A percentile compares a stretch with the other conserved stretches of the same genome.
These are phyloP conservation scores for Catamblyrhynchus diadema DNA, from an alignment of 2,797 vertebrate genomes.

Conservation along the genomic window DNA sequence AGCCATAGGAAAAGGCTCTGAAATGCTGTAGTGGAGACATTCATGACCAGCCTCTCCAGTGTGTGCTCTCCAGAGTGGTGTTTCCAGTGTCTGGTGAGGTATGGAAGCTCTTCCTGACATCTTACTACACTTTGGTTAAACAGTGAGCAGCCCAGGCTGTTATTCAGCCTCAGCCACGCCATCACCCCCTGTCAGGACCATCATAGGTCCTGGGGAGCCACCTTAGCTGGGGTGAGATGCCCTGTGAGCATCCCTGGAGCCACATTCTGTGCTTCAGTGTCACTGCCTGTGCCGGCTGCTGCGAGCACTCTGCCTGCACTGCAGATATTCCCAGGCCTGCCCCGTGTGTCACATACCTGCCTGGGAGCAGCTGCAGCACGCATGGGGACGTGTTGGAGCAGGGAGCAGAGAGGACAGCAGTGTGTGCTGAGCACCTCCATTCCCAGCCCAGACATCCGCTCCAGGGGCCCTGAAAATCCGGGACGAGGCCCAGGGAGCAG, in stretches of 20 bases:
- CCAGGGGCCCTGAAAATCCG: neutral
- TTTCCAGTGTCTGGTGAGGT: neutral
- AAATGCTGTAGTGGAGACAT: neutral
- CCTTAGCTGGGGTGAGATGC: neutral
- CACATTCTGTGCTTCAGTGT: rapidly evolving
- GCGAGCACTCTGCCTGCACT: rapidly evolving
- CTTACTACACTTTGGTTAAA: neutral
- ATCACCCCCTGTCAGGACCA: neutral
- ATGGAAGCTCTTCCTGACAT: neutral
- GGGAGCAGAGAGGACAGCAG: rapidly evolving
- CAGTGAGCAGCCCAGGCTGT: neutral
- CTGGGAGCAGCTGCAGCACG: neutral
- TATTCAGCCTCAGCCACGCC: neutral
- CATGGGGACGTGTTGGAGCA: neutral
- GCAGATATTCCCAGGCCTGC: neutral
- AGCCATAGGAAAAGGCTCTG: neutral
- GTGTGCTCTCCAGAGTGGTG: neutral
- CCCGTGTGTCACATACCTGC: rapidly evolving
- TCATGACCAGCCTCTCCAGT: neutral
- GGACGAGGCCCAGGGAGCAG: neutral
- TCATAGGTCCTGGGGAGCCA: rapidly evolving
- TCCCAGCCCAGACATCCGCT: neutral
- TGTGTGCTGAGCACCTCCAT: rapidly evolving
- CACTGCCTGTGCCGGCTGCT: neutral
- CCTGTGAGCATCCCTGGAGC: neutral